Conservation (phyloP, 2,797 vertebrate species). For the Astyanax mexicanus region DNA sequence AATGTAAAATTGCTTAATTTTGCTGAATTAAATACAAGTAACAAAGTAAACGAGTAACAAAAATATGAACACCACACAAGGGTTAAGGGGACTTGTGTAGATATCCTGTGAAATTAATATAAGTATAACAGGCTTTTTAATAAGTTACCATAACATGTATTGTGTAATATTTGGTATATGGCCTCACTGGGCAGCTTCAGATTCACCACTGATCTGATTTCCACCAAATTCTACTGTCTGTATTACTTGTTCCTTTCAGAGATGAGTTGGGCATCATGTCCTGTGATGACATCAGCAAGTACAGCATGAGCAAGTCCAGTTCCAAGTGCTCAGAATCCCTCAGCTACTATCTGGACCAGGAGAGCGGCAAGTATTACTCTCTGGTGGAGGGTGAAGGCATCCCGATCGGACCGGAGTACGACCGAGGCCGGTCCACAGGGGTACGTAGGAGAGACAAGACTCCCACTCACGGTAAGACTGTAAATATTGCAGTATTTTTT, state of each 20-base stretch:
- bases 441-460: constrained; percentile 81
- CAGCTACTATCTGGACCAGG: constrained; percentile 78
- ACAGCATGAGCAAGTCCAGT: constrained; percentile 81
- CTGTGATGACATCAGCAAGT: constrained; percentile 91
- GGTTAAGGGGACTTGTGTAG: too few relatives aligned
- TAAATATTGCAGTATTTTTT: neutral
- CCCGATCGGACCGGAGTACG: constrained; percentile 73
- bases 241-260: constrained; percentile 65
- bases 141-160: too few relatives aligned
- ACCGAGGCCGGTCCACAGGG: constrained; percentile 74
- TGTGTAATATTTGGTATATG: too few relatives aligned
- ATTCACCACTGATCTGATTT: too few relatives aligned
- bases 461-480: constrained; percentile 73
- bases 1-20: too few relatives aligned
- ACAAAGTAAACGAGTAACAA: too few relatives aligned
- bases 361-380: constrained; percentile 78
- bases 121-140: too few relatives aligned
- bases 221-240: neutral
- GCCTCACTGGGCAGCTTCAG: too few relatives aligned
- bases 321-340: constrained; percentile 82
- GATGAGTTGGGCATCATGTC: constrained; percentile 89
- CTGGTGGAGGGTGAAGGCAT: constrained; percentile 76
- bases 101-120: too few relatives aligned
- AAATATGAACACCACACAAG: too few relatives aligned
- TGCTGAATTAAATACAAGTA: too few relatives aligned